A percentile compares a stretch with the other conserved stretches of the same genome.
These are phyloP conservation scores for Parnassius apollo DNA, from an alignment of 2,888 invertebrate genomes.

Conservation along the genomic window DNA sequence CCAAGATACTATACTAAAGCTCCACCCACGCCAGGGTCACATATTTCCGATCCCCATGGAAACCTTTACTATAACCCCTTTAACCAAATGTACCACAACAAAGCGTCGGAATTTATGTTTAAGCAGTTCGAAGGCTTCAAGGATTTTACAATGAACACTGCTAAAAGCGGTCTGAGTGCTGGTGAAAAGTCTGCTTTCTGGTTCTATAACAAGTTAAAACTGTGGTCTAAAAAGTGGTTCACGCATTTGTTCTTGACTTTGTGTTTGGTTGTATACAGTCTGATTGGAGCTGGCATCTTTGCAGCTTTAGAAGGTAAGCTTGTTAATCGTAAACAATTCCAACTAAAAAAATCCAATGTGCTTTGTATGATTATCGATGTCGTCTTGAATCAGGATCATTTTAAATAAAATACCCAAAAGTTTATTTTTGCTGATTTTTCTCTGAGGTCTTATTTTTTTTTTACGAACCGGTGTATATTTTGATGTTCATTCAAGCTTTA, in stretches of 20 bases:
- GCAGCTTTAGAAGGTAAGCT: conserved; percentile 87
- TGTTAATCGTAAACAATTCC: neutral
- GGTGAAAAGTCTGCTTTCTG: conserved; percentile 92
- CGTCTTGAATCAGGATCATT: no score
- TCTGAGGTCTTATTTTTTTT: no score
- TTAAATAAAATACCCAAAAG: no score
- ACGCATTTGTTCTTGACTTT: conserved; percentile 92
- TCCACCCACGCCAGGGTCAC: conserved; percentile 57
- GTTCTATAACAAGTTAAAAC: conserved; percentile 88
- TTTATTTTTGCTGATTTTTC: no score
- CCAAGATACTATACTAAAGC: conserved; percentile 49
- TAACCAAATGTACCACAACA: conserved; percentile 81
- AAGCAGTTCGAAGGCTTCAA: conserved; percentile 89
- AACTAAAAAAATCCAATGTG: no score
- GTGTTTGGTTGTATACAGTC: conserved; percentile 88
- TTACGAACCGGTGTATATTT: no score
- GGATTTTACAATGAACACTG: conserved; percentile 86
- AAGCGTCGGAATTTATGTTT: conserved; percentile 89
- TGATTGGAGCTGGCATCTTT: conserved; percentile 91
- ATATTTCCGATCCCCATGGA: conserved; percentile 57
- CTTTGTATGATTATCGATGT: no score
- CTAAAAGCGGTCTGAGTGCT: conserved; percentile 89
- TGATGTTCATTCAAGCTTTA: no score
- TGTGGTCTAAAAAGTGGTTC: conserved; percentile 91
- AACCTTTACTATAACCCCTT: conserved; percentile 68